Base-by-base conservation (phyloP, 2,797 vertebrate species). In the Crenichthys baileyi region DNA sequence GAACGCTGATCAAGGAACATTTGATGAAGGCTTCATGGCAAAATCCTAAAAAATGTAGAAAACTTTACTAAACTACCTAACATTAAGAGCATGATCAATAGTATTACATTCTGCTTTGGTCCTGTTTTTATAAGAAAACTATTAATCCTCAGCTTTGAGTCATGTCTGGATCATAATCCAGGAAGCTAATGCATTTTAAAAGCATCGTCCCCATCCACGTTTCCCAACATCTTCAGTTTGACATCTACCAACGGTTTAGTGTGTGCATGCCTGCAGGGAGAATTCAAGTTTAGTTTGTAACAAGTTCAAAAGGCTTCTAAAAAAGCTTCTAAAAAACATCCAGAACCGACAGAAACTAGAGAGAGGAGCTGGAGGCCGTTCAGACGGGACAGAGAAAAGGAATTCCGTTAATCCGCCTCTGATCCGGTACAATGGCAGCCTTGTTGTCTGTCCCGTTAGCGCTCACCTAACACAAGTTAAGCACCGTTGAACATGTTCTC, bases 361-460 rank as follows among this genome's bases (percentile, higher is more conserved):
- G 75, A 63, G 79, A 44, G 12, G 68, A 77, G 90, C 91, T 93
- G 91, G 88, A 93, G 90, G 91, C 93, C 92, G 91, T 95, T 94
- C 90, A 95, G 93, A 93, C 90, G 86, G 91, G 68, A 89, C 90
- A 87, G 87, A 94, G 92, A 94, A 93, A 93, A 95, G 94, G 94
- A 95, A 95, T 96, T 95, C 93, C 90, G 95, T 93, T 96, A 95
- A 96, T 96, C 95, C 95, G 91, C 90, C 89, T 92, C 91, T 95
- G 95, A 96, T 95, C 94, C 94, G 88, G 91, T 93, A 96, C 95
- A 96, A 96, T 95, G 94, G 95, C 93, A 93, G 93, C 95, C 95
- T 95, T 96, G 95, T 96, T 96, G 94, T 96, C 93, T 92, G 91
- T 94, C 94, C 94, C 91, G 92, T 93, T 94, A 88, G 91, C 90